A percentile compares a stretch with the other conserved stretches of the same genome.
Evolutionary conservation across 2,888 invertebrate genomes (phyloP).

Genomic region (Dendrolimus houi): DNA sequence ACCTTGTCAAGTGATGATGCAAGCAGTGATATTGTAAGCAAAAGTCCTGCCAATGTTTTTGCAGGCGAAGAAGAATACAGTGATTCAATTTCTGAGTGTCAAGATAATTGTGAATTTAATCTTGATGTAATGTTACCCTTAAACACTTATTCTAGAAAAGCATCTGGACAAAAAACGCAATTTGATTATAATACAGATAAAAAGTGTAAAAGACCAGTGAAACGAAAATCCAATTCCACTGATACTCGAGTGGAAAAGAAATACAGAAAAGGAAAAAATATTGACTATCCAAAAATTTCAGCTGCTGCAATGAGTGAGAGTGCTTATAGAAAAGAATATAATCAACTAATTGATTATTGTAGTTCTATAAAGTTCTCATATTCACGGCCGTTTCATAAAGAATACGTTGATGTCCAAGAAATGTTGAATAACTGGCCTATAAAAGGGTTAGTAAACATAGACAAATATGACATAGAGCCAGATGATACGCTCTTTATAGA

Average conservation of each 20-base stretch:
- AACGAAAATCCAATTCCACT: slow-evolving; percentile 42
- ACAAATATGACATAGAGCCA: slow-evolving; percentile 12
- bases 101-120: slow-evolving; percentile 15
- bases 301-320: slow-evolving; percentile 23
- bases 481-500: slow-evolving; percentile 34
- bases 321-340: slow-evolving; percentile 46
- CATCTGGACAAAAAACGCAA: slow-evolving; percentile 4
- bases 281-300: slow-evolving; percentile 47
- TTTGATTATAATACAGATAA: slow-evolving; percentile 3
- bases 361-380: slow-evolving; percentile 58
- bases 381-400: slow-evolving; percentile 51
- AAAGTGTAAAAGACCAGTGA: slow-evolving; percentile 20
- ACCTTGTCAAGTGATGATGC: slow-evolving; percentile 6
- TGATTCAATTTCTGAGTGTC: slow-evolving; percentile 5
- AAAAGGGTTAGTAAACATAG: slow-evolving; percentile 7
- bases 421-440: slow-evolving; percentile 49
- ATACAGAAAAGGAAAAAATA: slow-evolving; percentile 58
- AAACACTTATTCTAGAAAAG: slow-evolving; percentile 35
- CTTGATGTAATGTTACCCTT: slow-evolving; percentile 35
- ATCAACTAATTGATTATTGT: slow-evolving; percentile 43
- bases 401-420: slow-evolving; percentile 38
- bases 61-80: slow-evolving; percentile 1
- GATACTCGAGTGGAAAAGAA: slow-evolving; percentile 35
- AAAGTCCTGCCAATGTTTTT: neutral
- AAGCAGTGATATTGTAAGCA: slow-evolving; percentile 8